Conservation (phyloP, 1,140 invertebrate genomes). For the Marisa cornuarietis region DNA sequence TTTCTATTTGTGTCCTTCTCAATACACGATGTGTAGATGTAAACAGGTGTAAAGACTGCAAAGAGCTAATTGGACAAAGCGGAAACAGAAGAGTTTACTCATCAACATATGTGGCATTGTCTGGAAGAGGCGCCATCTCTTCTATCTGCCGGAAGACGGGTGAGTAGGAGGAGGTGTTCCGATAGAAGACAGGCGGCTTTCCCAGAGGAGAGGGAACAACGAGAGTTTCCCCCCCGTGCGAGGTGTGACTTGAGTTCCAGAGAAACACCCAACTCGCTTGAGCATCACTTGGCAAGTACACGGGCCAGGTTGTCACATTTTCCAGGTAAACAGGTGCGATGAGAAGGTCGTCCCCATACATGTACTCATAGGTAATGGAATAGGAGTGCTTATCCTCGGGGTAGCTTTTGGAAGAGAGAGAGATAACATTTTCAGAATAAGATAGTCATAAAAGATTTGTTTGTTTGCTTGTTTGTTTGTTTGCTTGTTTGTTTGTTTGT, state of each 20-base stretch:
- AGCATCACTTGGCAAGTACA: constrained; percentile 8
- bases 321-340: constrained; percentile 36
- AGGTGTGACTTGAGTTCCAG: neutral
- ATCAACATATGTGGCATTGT: too few species aligned
- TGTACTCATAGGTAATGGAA: constrained; percentile 57
- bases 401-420: constrained; percentile 28
- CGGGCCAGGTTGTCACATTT: constrained; percentile 42
- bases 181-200: constrained; percentile 48
- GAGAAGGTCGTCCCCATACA: constrained; percentile 63
- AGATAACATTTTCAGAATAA: too few species aligned
- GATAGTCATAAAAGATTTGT: too few species aligned
- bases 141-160: constrained; percentile 22
- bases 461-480: too few species aligned
- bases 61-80: too few species aligned
- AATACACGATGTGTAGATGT: neutral
- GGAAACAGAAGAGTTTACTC: too few species aligned
- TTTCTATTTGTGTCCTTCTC: too few species aligned
- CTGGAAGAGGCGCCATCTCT: neutral
- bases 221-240: constrained; percentile 12
- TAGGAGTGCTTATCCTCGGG: constrained; percentile 44
- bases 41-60: neutral
- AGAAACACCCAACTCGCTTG: constrained; percentile 5
- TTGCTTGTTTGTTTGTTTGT: too few species aligned
- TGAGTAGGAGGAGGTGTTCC: constrained; percentile 23
- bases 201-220: constrained; percentile 43